phyloP scores from a whole-genome alignment of 2,113 vertebrate species.

The Erpornis zantholeuca region DNA sequence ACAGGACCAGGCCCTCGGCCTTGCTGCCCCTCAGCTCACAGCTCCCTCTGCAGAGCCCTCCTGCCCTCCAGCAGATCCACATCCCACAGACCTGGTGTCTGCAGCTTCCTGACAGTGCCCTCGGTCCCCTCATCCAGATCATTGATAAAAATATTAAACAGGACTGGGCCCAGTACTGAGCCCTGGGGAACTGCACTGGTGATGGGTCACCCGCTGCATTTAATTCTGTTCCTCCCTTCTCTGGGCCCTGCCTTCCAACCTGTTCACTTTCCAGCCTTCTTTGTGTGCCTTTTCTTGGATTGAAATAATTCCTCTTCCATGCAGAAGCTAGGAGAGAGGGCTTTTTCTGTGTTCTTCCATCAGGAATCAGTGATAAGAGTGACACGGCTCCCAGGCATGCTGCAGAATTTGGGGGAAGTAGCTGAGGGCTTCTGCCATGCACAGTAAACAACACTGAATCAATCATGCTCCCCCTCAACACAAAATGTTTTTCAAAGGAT shows the following conservation, averaged over 20 bases:
- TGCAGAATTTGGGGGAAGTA: background rate
- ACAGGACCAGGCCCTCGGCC: background rate
- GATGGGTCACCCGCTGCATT: rapidly evolving
- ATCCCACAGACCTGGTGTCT: background rate
- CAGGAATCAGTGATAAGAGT: background rate
- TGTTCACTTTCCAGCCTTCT: background rate
- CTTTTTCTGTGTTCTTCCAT: background rate
- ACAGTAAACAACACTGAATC: background rate
- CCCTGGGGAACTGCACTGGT: background rate
- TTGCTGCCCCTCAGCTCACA: background rate
- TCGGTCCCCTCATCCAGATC: rapidly evolving
- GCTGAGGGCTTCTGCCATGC: background rate
- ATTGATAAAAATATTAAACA: background rate
- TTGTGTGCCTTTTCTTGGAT: background rate
- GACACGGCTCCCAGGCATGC: background rate
- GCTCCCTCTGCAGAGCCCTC: background rate
- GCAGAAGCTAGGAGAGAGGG: background rate
- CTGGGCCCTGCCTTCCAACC: background rate
- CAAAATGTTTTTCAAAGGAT: background rate
- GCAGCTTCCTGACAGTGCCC: background rate
- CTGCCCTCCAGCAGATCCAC: background rate
- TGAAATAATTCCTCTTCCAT: rapidly evolving
- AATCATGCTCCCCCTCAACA: background rate
- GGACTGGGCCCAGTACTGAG: background rate
- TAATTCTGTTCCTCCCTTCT: background rate